phyloP scores from a whole-genome alignment of 1,140 invertebrate species.

The Euwallacea fornicatus region DNA sequence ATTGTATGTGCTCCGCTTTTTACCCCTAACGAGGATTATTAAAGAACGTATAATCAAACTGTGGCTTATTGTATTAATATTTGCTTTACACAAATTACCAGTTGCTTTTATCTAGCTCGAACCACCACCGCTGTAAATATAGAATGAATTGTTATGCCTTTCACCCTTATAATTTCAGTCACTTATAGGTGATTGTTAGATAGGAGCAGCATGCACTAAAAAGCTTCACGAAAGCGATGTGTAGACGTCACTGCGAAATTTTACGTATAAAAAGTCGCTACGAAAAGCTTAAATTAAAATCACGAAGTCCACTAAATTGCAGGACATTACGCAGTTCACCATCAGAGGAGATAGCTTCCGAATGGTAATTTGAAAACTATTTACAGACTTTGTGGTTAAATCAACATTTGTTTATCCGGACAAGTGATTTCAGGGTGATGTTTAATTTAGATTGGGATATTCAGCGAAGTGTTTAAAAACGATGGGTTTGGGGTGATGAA shows the following conservation, averaged over 20 bases:
- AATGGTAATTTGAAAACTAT: conserved; percentile 19
- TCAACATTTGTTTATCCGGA: conserved; percentile 34
- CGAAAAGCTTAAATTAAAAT: no score
- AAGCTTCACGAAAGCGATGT: not conserved
- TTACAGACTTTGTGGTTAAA: conserved; percentile 25
- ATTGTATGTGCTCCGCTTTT: conserved; percentile 19
- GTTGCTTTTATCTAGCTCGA: not conserved
- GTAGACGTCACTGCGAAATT: no score
- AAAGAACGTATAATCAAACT: not conserved
- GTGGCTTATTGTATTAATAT: not conserved
- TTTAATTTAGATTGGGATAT: conserved; percentile 37
- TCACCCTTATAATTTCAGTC: conserved; percentile 14
- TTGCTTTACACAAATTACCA: conserved; percentile 16
- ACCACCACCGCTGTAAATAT: not conserved
- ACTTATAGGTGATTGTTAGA: no score
- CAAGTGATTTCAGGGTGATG: conserved; percentile 28
- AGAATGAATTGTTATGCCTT: conserved; percentile 5
- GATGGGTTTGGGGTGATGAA: conserved; percentile 20
- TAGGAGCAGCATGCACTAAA: no score
- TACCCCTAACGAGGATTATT: conserved; percentile 21
- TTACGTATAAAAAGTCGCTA: no score
- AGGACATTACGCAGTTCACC: no score
- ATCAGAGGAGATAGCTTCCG: no score
- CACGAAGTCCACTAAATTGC: no score
- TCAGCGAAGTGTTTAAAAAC: conserved; percentile 28